Percentiles rank a stretch among this genome's conserved stretches.
phyloP scores from a whole-genome alignment of 2,113 vertebrate species.

The Ibidorhyncha struthersii region DNA sequence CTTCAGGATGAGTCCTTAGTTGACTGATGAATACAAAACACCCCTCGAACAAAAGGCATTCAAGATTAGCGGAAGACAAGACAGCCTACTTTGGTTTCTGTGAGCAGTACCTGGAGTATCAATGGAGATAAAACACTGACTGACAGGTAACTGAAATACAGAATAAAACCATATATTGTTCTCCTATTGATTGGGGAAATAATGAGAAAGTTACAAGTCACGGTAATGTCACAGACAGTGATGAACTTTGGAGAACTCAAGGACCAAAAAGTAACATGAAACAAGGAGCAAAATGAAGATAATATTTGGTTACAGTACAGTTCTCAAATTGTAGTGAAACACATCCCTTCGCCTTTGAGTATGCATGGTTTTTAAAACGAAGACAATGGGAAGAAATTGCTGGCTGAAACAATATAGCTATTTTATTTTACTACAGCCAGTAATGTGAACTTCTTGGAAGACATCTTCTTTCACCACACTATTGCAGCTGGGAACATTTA shows the following conservation, averaged over 20 bases:
- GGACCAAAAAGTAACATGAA: slow-evolving; percentile 91
- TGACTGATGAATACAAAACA: slow-evolving; percentile 93
- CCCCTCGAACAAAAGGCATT: slow-evolving; percentile 87
- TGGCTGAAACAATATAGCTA: slow-evolving; percentile 90
- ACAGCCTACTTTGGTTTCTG: slow-evolving; percentile 87
- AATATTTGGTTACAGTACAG: slow-evolving; percentile 92
- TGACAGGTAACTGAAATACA: slow-evolving; percentile 80
- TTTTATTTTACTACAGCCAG: slow-evolving; percentile 87
- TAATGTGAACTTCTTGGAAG: slow-evolving; percentile 99
- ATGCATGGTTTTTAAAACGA: slow-evolving; percentile 85
- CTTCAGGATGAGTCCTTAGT: slow-evolving; percentile 89
- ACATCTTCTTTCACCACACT: slow-evolving; percentile 94
- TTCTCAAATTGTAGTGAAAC: slow-evolving; percentile 90
- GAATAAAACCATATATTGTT: slow-evolving; percentile 87
- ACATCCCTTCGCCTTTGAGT: slow-evolving; percentile 85
- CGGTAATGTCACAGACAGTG: slow-evolving; percentile 76
- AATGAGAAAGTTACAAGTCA: slow-evolving; percentile 80
- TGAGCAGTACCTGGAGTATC: slow-evolving; percentile 83
- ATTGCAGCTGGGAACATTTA: slow-evolving; percentile 78
- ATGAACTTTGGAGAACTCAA: slow-evolving; percentile 83
- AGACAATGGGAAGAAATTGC: slow-evolving; percentile 90
- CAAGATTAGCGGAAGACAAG: slow-evolving; percentile 88
- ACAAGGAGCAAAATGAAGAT: slow-evolving; percentile 90
- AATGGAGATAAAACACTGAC: slow-evolving; percentile 84
- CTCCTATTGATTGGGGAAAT: slow-evolving; percentile 83